Evolutionary conservation across 2,888 invertebrate genomes (phyloP), one percentile per base, ranked within the genome.

Genomic region (Cylloceria caligata): DNA sequence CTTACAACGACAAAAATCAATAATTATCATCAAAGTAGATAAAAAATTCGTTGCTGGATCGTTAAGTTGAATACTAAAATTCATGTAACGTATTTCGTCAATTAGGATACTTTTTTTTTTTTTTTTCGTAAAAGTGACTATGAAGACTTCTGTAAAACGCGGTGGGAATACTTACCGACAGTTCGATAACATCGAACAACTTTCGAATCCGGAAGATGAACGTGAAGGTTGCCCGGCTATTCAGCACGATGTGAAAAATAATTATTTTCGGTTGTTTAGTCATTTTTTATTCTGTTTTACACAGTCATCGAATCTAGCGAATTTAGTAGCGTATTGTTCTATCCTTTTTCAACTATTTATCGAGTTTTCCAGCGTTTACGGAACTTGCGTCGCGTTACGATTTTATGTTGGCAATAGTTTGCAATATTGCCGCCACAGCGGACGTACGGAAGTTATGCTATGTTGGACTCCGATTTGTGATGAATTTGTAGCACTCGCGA

Each of bases 381-480:
- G 9, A 27, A 52, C 19, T 24, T 71, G 55, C 27, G 69, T 55
- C 52, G 69, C 69, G 16, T 16, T 69, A 30, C 55, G 5, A 47
- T 30, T 67, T 67, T 16, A 71, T 24, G 71, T 72, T 76, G 80
- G 75, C 75, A 72, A 60, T 49, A 52, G 67, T 79, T 67, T 67
- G 65, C 60, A 60, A 72, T 67, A 76, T 80, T 71, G 72, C 81
- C 81, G 72, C 76, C 76, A 65, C 67, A 36, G 68, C 68, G 52
- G 24, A 52, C 19, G 74, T 62, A 34, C 39, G 57, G 62, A 64
- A 71, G 73, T 34, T 64, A 52, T 19, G 7, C 69, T 36, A 39
- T 55, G n/a, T 24, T 57, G 60, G 67, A 65, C 47, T 71, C 65
- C 65, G 39, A 75, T 55, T 75, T 71, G 71, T 71, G 71, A 65